These are phyloP conservation scores for Hemichromis elongatus DNA, from an alignment of 2,113 vertebrate genomes.

Conservation along the genomic window DNA sequence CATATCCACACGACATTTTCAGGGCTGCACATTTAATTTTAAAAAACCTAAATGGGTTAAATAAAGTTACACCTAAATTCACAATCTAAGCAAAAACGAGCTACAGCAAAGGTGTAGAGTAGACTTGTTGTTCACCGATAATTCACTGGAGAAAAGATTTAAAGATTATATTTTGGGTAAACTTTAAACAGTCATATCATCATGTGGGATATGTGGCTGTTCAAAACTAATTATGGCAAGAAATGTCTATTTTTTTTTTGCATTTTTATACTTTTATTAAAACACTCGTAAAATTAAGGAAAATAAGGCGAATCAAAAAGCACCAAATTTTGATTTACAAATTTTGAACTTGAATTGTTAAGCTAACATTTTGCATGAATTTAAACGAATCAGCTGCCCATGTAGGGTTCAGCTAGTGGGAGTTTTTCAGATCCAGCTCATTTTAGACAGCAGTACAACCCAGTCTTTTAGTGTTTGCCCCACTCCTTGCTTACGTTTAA, in stretches of 20 bases:
- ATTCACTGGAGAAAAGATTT: not conserved
- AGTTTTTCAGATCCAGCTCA: not conserved
- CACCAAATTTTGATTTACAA: not conserved
- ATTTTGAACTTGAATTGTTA: not conserved
- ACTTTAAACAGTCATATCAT: not conserved
- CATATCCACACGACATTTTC: not conserved
- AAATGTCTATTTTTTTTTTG: not conserved
- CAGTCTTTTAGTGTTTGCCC: not conserved
- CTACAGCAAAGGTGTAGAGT: not conserved
- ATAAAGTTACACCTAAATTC: not conserved
- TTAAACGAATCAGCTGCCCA: not conserved
- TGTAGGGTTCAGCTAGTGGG: not conserved
- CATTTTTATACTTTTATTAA: not conserved
- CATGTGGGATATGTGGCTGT: not conserved
- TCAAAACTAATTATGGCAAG: not conserved
- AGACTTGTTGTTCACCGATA: not conserved
- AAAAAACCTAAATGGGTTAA: not conserved
- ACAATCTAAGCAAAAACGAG: not conserved
- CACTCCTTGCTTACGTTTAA: constrained; percentile 51
- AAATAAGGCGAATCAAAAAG: not conserved
- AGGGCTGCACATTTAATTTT: not conserved
- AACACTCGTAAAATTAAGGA: not conserved
- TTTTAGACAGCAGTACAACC: not conserved
- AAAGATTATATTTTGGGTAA: not conserved
- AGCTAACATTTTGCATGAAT: not conserved